Evolutionary conservation across 2,113 vertebrate genomes (phyloP), one percentile per base, ranked within the genome.

Genomic region (Mionectes macconnelli): DNA sequence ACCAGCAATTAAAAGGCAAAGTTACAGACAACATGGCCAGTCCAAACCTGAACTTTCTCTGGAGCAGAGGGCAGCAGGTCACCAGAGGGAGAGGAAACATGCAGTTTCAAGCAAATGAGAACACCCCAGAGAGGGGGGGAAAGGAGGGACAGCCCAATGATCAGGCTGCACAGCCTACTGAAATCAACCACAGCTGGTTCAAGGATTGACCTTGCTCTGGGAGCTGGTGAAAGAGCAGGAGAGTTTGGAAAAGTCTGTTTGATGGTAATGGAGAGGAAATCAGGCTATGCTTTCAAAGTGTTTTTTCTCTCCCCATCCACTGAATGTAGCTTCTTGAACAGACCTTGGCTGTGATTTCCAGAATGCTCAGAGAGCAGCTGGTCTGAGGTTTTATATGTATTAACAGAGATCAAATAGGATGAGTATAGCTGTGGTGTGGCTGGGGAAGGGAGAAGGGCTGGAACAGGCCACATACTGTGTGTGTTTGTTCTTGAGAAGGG

Each of bases 311-410:
- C 63, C 42, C 35, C 10, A 8, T 49, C 55, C 49, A 17, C 2
- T 77, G 75, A 83, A 52, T 40, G 39, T 1, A 9, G 30, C 67
- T 94, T 69, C 82, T 80, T 67, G 68, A 95, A 57, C 7, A 88
- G 87, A 52, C 45, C 84, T 83, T 24, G 69, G 63, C 79, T 87
- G 79, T 73, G 20, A 50, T 91, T 92, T 93, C 75, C 85, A 45
- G 88, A 66, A 5, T 39, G 59, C 75, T 88, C 45, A 15, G 63
- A 30, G 70, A 87, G 84, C 84, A 89, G 84, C 92, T 95, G 87
- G 30, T 39, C 55, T 50, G 64, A 86, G 52, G 44, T 88, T 80
- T 66, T 45, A 2, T 24, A 1, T 16, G 28, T 72, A 33, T 78
- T 85, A 83, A 53, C 40, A 50, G 72, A 78, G 76, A 66, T 90